Base-by-base conservation (phyloP, 2,797 vertebrate genomes). In the Cygnus olor region DNA sequence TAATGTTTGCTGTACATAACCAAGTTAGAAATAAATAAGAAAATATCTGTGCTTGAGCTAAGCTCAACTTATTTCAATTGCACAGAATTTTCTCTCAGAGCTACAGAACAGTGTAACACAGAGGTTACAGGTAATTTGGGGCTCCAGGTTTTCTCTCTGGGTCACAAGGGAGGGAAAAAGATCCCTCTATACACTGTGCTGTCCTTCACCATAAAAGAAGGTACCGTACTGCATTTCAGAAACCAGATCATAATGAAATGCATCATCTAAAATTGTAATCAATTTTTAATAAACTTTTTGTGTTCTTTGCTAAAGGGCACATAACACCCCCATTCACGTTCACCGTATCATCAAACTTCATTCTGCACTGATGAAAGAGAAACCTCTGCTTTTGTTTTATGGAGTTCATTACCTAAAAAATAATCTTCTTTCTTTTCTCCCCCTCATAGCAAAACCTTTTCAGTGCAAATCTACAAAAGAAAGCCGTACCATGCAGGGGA, bases 221-320 rank as follows among this genome's bases (percentile, higher is more conserved):
- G 44, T 32, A 88, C 63, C 44, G 0, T 1, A 77, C 8, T 66
- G 70, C 70, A 84, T 53, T 91, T 90, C 47, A 70, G 44, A 91
- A 89, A 91, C 38, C 38, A 93, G 85, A 80, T 81, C 80, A 71
- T 45, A 84, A 86, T 21, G 21, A 84, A 95, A 90, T 32, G 58
- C 40, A 95, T 17, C 45, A 63, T 25, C 73, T 93, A 76, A 85
- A 97, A 90, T 64, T 79, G 88, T 88, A 96, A 94, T 89, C 76
- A 92, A 81, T 88, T 68, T 81, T 90, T 88, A 95, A 95, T 89
- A 76, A 92, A 81, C 58, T 79, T 92, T 69, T 66, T 86, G 80
- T 94, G 73, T 42, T 95, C 53, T 68, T 68, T 85, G 60, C 80
- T 95, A 42, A 89, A 77, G 68, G 72, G 60, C 74, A 94, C 8